Percentiles rank a stretch among this genome's conserved stretches.
These are phyloP conservation scores for Leptopilina boulardi DNA, from an alignment of 1,140 invertebrate species.

Conservation along the genomic window DNA sequence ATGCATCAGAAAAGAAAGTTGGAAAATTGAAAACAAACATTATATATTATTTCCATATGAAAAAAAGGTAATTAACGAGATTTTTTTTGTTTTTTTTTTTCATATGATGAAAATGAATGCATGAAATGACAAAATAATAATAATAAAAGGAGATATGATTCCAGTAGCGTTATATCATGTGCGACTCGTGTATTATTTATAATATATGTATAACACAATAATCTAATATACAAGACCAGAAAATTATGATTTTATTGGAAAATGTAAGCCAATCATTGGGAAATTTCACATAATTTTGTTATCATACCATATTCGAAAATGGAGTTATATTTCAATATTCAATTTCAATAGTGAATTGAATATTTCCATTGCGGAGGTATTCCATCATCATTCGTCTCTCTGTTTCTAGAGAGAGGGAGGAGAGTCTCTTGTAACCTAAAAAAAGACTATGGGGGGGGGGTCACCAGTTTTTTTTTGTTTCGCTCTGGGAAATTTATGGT, in stretches of 20 bases:
- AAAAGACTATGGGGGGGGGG: neutral
- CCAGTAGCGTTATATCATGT: no score
- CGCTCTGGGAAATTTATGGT: constrained; percentile 4
- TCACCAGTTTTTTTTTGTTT: constrained; percentile 18
- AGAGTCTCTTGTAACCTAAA: constrained; percentile 1
- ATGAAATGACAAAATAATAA: no score
- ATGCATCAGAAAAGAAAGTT: no score
- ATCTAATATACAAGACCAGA: neutral
- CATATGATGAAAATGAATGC: no score
- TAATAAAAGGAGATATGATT: no score
- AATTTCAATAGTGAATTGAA: constrained; percentile 16
- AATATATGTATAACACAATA: neutral
- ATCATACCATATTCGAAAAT: neutral
- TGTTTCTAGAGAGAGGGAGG: no score
- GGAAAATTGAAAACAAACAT: no score
- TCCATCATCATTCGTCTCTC: neutral
- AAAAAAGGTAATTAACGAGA: no score
- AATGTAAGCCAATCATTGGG: constrained; percentile 10
- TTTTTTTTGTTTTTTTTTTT: no score
- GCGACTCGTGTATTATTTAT: no score
- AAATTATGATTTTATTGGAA: constrained; percentile 1
- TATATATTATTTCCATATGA: no score
- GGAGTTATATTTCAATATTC: no score
- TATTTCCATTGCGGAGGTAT: constrained; percentile 1
- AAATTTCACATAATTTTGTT: neutral